Base-by-base conservation (phyloP, 2,797 vertebrate genomes). In the Coreius guichenoti region DNA sequence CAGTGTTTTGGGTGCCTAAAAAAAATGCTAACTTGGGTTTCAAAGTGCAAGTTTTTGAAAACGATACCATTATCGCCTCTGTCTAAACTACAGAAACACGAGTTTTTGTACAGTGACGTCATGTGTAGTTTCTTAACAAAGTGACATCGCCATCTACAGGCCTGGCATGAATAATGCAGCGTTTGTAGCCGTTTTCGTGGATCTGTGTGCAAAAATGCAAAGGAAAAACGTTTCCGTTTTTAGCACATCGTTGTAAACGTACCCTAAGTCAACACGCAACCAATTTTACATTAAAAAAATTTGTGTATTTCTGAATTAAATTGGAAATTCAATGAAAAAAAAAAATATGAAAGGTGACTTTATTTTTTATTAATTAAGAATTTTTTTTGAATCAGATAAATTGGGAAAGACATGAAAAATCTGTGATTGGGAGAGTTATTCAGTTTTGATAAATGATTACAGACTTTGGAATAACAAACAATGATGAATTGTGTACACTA, bases 21-120 rank as follows among this genome's bases (percentile, higher is more conserved):
- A 21, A 23, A n/a, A n/a, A n/a, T n/a, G n/a, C n/a, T n/a, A n/a
- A n/a, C n/a, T n/a, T n/a, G 51, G 8, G 54, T 56, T 56, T 56
- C 8, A 56, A 56, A 56, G 2, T 23, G 49, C 19, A 56, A 3
- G 51, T 54, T 54, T 8, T 21, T 21, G 17, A 54, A 54, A 54
- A 54, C 2, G 2, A 21, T 21, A 21, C 3, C 3, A 21, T 9
- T 4, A 9, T 56, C 8, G 8, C 4, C 7, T 21, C 51, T 0
- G 2, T 54, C 6, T 54, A 54, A 3, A 8, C 17, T 21, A 21
- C 51, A 21, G 21, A 19, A 54, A 49, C 47, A 49, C 14, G 14
- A 16, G 5, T 49, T 49, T 49, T 13, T 49, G 14, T 16, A 49
- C 47, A 17, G 9, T 58, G 54, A 58, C 3, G 1, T 58, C 4